These are phyloP conservation scores for Eupleurogrammus muticus DNA, from an alignment of 2,797 vertebrate genomes.

Conservation along the genomic window DNA sequence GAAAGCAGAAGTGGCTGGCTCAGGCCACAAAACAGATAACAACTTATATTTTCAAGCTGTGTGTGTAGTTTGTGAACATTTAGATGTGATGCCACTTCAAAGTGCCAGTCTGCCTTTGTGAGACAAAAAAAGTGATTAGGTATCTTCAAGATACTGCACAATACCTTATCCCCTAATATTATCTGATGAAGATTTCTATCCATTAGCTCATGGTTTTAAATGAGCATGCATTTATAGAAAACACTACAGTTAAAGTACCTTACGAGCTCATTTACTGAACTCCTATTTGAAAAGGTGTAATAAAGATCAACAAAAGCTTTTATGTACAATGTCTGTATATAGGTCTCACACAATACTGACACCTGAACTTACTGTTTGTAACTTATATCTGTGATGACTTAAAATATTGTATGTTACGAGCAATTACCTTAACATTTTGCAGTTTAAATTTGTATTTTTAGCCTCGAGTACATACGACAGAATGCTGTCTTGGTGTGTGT, in stretches of 20 bases:
- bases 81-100: too few relatives aligned
- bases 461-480: background rate
- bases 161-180: background rate
- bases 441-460: background rate
- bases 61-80: too few relatives aligned
- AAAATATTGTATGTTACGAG: background rate
- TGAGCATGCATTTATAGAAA: background rate
- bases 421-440: background rate
- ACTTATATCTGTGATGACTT: background rate
- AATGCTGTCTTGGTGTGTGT: background rate
- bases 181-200: conserved; percentile 9
- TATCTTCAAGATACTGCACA: too few relatives aligned
- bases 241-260: background rate
- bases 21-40: conserved; percentile 16
- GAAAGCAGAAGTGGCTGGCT: conserved; percentile 27
- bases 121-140: too few relatives aligned
- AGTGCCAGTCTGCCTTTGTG: too few relatives aligned
- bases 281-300: background rate
- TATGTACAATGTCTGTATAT: background rate
- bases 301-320: background rate
- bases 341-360: background rate
- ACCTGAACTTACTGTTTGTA: background rate
- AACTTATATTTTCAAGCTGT: conserved; percentile 4
- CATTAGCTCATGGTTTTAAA: background rate
- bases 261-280: background rate